Evolutionary conservation across 2,888 invertebrate genomes (phyloP), one percentile per base, ranked within the genome.

Genomic region (Drosophila crucigera): DNA sequence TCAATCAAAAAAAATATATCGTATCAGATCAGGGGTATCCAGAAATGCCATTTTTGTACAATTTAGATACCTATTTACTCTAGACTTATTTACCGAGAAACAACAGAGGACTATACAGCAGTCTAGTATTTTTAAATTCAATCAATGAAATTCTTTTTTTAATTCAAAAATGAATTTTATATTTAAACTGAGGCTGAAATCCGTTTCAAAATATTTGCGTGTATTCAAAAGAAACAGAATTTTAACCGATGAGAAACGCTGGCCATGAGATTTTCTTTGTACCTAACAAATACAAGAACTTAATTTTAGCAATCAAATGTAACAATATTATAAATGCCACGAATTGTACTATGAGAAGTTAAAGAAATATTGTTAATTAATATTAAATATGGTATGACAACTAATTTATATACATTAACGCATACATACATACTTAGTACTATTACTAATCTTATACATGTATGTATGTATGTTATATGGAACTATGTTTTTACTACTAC

Each of bases 241-340:
- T 68, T 72, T 35, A 41, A 65, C 53, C 68, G 73, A 76, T 73
- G 68, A 61, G 69, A 64, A 58, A 30, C 69, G 70, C 73, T 58
- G 61, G 79, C 86, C 84, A 84, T 81, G 79, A 81, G 72, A 84
- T 84, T 86, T 86, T 81, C 66, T 69, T 83, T 84, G 83, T 84
- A 84, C 81, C 86, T 86, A 73, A 69, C 49, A 78, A 69, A 76
- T 55, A 65, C 52, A 68, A 58, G 55, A 64, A 72, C 54, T 68
- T 82, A 78, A 78, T 76, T 83, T 83, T 55, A 82, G 37, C 70
- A 60, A 64, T 28, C 60, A 60, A 65, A 65, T 56, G 37, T 65
- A 75, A 66, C 53, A 64, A 65, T 73, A 81, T 73, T 67, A 67
- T 52, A 59, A 61, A 79, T 66, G 79, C 86, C 79, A 82, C 75